Evolutionary conservation across 23 tunicate genomes (phyloP).

Genomic region (Ascidia mentula): DNA sequence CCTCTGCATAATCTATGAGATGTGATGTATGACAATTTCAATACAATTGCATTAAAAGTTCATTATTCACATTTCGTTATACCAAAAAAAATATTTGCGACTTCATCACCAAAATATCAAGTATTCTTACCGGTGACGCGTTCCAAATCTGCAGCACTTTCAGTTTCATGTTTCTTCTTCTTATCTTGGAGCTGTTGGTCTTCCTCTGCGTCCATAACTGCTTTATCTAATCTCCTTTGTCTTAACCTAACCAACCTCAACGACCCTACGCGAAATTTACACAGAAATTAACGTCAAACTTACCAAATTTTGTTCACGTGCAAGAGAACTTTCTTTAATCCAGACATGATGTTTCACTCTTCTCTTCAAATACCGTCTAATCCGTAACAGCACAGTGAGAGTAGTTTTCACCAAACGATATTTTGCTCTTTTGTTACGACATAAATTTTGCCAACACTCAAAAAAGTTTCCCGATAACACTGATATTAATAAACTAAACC

Average conservation of each 20-base stretch:
- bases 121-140: conserved; percentile 73
- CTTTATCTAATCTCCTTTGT: background rate
- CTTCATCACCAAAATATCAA: background rate
- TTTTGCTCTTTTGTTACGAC: no score
- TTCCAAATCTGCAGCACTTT: conserved; percentile 94
- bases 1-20: conserved; percentile 82
- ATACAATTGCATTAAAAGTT: background rate
- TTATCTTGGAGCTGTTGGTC: conserved; percentile 34
- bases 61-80: background rate
- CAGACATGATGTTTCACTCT: background rate
- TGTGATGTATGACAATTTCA: no score
- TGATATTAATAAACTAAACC: no score
- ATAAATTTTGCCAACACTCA: no score
- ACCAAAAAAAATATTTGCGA: background rate
- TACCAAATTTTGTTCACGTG: conserved; percentile 27
- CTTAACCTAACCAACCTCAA: background rate
- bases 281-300: conserved; percentile 7
- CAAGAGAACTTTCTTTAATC: background rate
- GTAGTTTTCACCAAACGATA: no score
- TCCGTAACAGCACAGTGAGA: background rate
- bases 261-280: background rate
- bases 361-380: background rate
- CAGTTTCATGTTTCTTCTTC: conserved; percentile 82
- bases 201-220: conserved; percentile 38
- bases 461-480: no score